These are phyloP conservation scores for Venturia canescens DNA, from an alignment of 1,140 invertebrate genomes.

Conservation along the genomic window DNA sequence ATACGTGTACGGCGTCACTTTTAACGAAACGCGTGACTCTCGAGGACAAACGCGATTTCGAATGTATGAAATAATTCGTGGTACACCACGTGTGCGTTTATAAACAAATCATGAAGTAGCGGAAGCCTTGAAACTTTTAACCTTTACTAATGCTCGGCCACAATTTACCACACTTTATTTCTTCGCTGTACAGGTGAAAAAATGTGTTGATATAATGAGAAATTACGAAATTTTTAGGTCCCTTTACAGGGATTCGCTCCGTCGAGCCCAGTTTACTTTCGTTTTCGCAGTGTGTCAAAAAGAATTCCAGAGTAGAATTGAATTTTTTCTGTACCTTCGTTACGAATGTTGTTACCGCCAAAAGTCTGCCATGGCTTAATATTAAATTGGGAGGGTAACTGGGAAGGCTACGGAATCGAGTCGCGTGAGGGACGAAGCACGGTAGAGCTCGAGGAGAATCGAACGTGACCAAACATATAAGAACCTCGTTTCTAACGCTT, in stretches of 20 bases:
- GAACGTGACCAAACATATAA: neutral
- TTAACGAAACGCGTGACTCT: neutral
- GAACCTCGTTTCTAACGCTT: neutral
- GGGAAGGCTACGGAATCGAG: neutral
- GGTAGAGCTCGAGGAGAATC: constrained; percentile 9
- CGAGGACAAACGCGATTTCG: neutral
- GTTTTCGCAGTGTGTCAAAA: neutral
- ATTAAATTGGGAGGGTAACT: neutral
- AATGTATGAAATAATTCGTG: neutral
- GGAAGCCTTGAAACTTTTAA: neutral
- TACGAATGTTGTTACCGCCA: neutral
- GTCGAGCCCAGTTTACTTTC: neutral
- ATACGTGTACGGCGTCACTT: neutral
- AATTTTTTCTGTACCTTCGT: neutral
- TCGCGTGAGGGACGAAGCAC: neutral
- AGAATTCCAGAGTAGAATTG: neutral
- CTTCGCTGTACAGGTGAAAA: too few relatives aligned
- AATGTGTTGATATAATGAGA: too few relatives aligned
- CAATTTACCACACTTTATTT: too few relatives aligned
- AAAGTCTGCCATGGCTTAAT: neutral
- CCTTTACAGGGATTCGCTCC: too few relatives aligned
- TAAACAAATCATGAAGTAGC: neutral
- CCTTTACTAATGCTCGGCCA: neutral
- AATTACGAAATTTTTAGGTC: too few relatives aligned
- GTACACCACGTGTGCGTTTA: neutral